phyloP scores from a whole-genome alignment of 1,140 invertebrate species.

The Elymnias hypermnestra region DNA sequence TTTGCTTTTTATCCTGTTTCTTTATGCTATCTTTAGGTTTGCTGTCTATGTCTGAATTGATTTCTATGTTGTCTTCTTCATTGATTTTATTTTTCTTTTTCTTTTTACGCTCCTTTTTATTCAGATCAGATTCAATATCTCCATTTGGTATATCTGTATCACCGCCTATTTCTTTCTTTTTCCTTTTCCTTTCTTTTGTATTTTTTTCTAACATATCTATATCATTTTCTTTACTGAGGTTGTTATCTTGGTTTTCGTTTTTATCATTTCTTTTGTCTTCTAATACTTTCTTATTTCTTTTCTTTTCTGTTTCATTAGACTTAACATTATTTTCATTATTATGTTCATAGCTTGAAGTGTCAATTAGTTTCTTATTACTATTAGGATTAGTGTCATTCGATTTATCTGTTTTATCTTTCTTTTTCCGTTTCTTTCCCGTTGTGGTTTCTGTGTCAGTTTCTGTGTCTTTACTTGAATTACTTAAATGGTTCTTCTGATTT shows the following conservation, averaged over 20 bases:
- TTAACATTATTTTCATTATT: neutral
- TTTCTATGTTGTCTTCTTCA: neutral
- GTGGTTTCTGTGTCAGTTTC: constrained; percentile 7
- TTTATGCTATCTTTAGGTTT: constrained; percentile 13
- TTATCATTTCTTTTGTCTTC: constrained; percentile 2
- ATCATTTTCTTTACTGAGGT: no score
- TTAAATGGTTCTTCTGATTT: constrained; percentile 2
- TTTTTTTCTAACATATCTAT: no score
- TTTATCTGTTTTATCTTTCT: no score
- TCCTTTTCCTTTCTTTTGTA: no score
- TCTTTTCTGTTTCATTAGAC: neutral
- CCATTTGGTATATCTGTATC: no score
- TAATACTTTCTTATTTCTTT: constrained; percentile 12
- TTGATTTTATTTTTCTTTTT: constrained; percentile 8
- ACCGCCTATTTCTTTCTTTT: no score
- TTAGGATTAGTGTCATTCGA: neutral
- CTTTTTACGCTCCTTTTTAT: constrained; percentile 2
- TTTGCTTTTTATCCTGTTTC: constrained; percentile 11
- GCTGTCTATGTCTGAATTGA: constrained; percentile 4
- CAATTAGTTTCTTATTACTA: neutral
- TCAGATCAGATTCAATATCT: constrained; percentile 3
- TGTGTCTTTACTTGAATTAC: neutral
- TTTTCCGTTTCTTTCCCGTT: no score
- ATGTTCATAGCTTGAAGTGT: neutral
- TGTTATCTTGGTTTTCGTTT: no score